Conservation (phyloP, 2,888 invertebrate species). For the Orthosia cruda region DNA sequence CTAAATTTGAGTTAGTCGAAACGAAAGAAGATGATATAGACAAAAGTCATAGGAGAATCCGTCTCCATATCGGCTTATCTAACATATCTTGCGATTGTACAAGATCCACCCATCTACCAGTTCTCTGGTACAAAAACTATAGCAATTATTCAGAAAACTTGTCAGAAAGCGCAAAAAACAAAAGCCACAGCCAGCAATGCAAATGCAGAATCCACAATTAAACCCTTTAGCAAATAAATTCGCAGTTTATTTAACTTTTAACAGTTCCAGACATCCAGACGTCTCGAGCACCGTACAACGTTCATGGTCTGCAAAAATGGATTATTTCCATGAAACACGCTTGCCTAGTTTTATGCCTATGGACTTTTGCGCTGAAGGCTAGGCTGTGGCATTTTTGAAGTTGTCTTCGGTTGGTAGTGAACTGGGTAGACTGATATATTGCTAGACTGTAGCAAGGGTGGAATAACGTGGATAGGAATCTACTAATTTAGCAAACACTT, state of each 20-base stretch:
- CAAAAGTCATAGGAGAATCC: background rate
- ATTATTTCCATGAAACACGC: conserved; percentile 41
- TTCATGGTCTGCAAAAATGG: conserved; percentile 46
- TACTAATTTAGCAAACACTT: background rate
- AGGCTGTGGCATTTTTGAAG: background rate
- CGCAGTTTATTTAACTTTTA: conserved; percentile 59
- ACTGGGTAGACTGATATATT: background rate
- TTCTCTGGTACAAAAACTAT: background rate
- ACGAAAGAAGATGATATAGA: too few relatives aligned
- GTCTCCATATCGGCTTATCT: background rate
- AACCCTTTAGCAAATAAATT: conserved; percentile 47
- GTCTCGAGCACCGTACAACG: conserved; percentile 50
- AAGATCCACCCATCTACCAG: background rate
- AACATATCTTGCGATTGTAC: too few relatives aligned
- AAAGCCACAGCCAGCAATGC: conserved; percentile 4
- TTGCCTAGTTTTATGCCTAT: conserved; percentile 34
- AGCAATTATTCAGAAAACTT: background rate
- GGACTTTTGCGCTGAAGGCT: conserved; percentile 30
- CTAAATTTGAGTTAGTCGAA: too few relatives aligned
- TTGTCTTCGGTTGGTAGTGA: conserved; percentile 12
- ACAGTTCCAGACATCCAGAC: conserved; percentile 62
- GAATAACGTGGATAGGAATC: background rate
- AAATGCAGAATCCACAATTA: conserved; percentile 19
- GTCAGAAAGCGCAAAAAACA: background rate
- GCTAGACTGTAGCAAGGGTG: background rate